Conservation (phyloP, 2,113 vertebrate genomes). For the Silurus glanis region DNA sequence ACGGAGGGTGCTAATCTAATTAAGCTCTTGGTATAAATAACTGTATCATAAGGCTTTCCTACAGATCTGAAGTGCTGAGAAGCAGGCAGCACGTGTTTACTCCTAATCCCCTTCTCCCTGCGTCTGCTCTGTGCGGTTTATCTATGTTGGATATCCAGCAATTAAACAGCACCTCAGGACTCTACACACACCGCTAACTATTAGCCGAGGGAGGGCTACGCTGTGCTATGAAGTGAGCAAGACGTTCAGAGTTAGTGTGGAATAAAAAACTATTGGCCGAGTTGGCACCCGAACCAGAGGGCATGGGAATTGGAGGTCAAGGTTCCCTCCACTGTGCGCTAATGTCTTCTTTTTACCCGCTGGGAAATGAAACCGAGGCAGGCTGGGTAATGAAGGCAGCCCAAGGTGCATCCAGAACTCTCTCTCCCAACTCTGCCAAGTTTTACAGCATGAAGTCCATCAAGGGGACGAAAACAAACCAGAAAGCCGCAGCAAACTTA, state of each 20-base stretch:
- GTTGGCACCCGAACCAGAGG: slow-evolving; percentile 38
- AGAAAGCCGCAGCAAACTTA: slow-evolving; percentile 52
- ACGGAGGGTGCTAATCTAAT: slow-evolving; percentile 84
- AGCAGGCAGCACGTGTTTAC: slow-evolving; percentile 55
- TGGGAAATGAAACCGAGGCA: slow-evolving; percentile 42
- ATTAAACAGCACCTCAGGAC: slow-evolving; percentile 49
- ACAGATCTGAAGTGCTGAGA: slow-evolving; percentile 60
- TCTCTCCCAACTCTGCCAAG: slow-evolving; percentile 47
- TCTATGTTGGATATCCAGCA: slow-evolving; percentile 52
- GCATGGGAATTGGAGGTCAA: slow-evolving; percentile 62
- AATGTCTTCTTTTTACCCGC: slow-evolving; percentile 59
- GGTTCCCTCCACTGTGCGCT: slow-evolving; percentile 53
- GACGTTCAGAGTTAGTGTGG: slow-evolving; percentile 42
- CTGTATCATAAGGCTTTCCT: slow-evolving; percentile 76
- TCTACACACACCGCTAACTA: slow-evolving; percentile 31
- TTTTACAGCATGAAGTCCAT: slow-evolving; percentile 47
- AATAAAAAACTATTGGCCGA: slow-evolving; percentile 18
- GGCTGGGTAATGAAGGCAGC: slow-evolving; percentile 51
- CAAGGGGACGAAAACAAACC: slow-evolving; percentile 50
- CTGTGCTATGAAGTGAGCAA: background rate
- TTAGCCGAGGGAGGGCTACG: slow-evolving; percentile 9
- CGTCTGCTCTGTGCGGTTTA: slow-evolving; percentile 52
- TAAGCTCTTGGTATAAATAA: slow-evolving; percentile 83
- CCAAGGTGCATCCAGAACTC: slow-evolving; percentile 51
- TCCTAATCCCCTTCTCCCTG: slow-evolving; percentile 56